Base-by-base conservation (phyloP, 2,113 vertebrate genomes). In the Sardina pilchardus region DNA sequence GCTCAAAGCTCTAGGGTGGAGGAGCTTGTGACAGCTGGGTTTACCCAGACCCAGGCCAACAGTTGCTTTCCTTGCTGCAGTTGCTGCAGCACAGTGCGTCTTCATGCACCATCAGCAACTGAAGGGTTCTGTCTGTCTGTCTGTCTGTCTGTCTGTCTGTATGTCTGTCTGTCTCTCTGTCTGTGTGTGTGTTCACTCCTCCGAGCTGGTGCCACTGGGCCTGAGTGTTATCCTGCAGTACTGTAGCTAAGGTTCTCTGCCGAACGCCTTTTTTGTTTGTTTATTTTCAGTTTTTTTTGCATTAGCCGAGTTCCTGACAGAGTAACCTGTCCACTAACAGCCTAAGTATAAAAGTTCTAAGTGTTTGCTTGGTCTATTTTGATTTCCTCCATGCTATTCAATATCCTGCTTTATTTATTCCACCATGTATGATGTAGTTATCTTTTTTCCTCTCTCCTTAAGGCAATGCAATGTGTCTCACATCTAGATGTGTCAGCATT, bases 401-500 rank as follows among this genome's bases (percentile, higher is more conserved):
- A 78, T 59, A 78, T 16, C 71, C 71, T 36, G 34, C 71, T 78
- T 78, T 78, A 78, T 78, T 78, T 78, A 71, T 71, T 78, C 34
- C 30, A 36, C 71, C 71, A 78, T 78, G 26, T 78, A 78, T 78
- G 30, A 78, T 78, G 34, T 78, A 78, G 71, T 34, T 78, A 78
- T 78, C 71, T 36, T 78, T 30, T 34, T 0, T 71, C 43, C 86
- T 90, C 53, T 30, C 91, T 89, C 34, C 86, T 87, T n/a, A 75
- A 39, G 90, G 89, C 89, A 88, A 84, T 85, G 88, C 87, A 86
- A 92, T 89, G 90, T 91, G 90, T 90, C 86, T 88, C 90, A 91
- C 88, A 84, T 84, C 89, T 16, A 90, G 90, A 93, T 91, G 81
- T 90, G 93, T 93, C 86, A 87, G 84, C 91, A 91, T 81, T 26